Percentiles rank a stretch among this genome's conserved stretches.
phyloP scores from a whole-genome alignment of 2,888 invertebrate species.

The Agriopis leucophaearia region DNA sequence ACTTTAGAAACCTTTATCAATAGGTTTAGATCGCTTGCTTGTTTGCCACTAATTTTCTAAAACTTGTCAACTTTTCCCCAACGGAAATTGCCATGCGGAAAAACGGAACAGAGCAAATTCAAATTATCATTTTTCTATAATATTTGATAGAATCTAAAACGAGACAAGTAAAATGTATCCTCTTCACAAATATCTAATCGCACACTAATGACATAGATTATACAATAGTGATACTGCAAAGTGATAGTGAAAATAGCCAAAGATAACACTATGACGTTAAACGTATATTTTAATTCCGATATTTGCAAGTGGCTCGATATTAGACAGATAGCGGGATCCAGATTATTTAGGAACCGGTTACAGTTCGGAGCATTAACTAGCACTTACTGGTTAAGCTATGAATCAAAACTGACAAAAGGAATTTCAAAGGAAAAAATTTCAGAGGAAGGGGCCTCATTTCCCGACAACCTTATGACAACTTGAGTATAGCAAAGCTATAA shows the following conservation, averaged over 20 bases:
- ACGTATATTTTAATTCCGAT: conserved; percentile 9
- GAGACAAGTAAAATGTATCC: not conserved
- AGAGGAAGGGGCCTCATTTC: no score
- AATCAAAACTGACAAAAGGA: no score
- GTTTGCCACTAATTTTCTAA: no score
- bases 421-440: no score
- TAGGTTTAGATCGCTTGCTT: no score
- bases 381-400: conserved; percentile 17
- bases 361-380: conserved; percentile 14
- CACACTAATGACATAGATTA: conserved; percentile 15
- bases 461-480: no score
- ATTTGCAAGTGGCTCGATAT: conserved; percentile 15
- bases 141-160: not conserved
- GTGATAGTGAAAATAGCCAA: conserved; percentile 11
- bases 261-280: conserved; percentile 13
- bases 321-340: conserved; percentile 17
- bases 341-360: conserved; percentile 7
- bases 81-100: no score
- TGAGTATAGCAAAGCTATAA: no score
- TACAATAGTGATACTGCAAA: not conserved
- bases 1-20: no score
- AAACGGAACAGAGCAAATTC: no score
- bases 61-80: no score
- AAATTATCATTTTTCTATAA: no score
- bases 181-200: conserved; percentile 9